phyloP scores from a whole-genome alignment of 2,113 vertebrate species.

The Myanophis thanlyinensis region DNA sequence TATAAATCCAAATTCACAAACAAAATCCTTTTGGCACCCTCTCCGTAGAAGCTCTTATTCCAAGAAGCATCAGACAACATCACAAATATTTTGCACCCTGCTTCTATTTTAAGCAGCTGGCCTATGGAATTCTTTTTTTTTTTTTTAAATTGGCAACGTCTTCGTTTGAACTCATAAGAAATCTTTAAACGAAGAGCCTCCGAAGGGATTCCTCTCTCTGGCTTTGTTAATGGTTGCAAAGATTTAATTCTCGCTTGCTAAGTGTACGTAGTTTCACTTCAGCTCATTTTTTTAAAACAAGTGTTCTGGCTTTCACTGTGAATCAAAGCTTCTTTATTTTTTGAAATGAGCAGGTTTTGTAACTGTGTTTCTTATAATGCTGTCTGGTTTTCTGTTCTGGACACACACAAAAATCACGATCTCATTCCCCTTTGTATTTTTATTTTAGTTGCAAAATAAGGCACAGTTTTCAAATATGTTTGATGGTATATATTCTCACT shows the following conservation, averaged over 20 bases:
- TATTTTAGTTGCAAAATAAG: conserved; percentile 39
- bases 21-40: not conserved
- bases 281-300: conserved; percentile 1
- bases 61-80: conserved; percentile 8
- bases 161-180: conserved; percentile 7
- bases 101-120: accelerated
- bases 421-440: conserved; percentile 35
- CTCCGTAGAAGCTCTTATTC: not conserved
- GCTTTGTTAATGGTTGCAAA: accelerated
- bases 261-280: conserved; percentile 30
- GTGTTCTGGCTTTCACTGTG: not conserved
- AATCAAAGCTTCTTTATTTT: not conserved
- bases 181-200: not conserved
- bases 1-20: not conserved
- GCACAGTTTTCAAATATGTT: conserved; percentile 17
- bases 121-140: not conserved
- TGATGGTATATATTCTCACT: conserved; percentile 13
- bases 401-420: conserved; percentile 2
- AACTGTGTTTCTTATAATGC: conserved; percentile 34
- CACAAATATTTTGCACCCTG: not conserved
- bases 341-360: conserved; percentile 19
- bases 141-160: not conserved
- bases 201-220: not conserved
- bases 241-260: not conserved
- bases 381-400: conserved; percentile 41